Conservation (phyloP, 2,888 invertebrate species). For the Temnothorax rugatulus region DNA sequence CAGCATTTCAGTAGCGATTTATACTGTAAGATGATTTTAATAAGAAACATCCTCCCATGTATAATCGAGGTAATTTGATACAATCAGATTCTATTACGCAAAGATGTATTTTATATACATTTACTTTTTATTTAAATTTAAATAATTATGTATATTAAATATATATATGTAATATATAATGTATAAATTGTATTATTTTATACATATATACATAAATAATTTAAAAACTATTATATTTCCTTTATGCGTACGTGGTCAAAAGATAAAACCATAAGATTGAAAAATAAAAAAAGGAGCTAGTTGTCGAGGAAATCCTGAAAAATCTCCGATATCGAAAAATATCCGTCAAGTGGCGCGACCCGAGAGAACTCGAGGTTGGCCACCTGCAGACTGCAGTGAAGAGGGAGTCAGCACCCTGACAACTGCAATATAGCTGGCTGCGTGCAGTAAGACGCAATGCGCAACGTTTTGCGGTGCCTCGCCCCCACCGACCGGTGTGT, state of each 20-base stretch:
- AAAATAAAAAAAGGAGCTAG: background rate
- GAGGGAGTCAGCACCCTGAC: slow-evolving; percentile 55
- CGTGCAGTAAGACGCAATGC: slow-evolving; percentile 83
- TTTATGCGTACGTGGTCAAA: background rate
- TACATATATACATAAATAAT: background rate
- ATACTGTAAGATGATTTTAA: background rate
- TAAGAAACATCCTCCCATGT: background rate
- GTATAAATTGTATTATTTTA: background rate
- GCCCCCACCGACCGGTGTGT: slow-evolving; percentile 33
- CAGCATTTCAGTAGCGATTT: background rate
- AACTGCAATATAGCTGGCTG: slow-evolving; percentile 68
- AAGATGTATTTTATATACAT: background rate
- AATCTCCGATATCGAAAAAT: background rate
- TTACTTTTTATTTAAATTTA: background rate
- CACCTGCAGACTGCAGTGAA: slow-evolving; percentile 78
- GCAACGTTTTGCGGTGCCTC: slow-evolving; percentile 83
- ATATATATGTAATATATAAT: too few species aligned
- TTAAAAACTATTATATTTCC: background rate
- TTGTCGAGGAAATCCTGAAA: background rate
- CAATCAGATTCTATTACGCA: too few species aligned
- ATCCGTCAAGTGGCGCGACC: background rate
- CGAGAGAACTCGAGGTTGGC: slow-evolving; percentile 71
- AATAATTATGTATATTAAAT: background rate
- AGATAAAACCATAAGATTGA: background rate
- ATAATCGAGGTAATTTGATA: too few species aligned